phyloP scores from a whole-genome alignment of 2,797 vertebrate genomes.

The Spondyliosoma cantharus region DNA sequence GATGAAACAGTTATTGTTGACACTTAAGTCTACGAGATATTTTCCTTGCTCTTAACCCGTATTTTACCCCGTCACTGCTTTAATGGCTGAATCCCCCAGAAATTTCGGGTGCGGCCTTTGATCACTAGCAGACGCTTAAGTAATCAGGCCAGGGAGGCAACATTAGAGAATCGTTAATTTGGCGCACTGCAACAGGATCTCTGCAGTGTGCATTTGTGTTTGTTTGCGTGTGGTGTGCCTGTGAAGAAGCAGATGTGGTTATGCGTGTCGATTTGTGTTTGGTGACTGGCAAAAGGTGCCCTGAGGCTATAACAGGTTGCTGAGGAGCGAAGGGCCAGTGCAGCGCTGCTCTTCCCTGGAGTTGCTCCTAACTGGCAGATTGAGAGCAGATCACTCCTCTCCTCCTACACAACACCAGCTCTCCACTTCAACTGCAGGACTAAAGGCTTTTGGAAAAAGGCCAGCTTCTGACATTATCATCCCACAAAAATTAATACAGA shows the following conservation, averaged over 20 bases:
- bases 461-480: conserved; percentile 43
- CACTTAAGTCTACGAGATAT: conserved; percentile 52
- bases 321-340: conserved; percentile 47
- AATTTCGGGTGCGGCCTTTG: conserved; percentile 66
- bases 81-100: conserved; percentile 53
- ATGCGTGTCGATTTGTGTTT: conserved; percentile 33
- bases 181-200: conserved; percentile 70
- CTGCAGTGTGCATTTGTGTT: conserved; percentile 27
- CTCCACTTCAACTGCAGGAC: conserved; percentile 53
- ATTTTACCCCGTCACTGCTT: conserved; percentile 49
- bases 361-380: conserved; percentile 71
- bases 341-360: conserved; percentile 65
- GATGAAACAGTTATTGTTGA: conserved; percentile 69
- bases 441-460: conserved; percentile 53
- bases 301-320: conserved; percentile 79
- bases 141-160: conserved; percentile 69
- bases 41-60: conserved; percentile 57
- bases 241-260: conserved; percentile 8
- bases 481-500: conserved; percentile 24
- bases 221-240: conserved; percentile 20
- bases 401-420: conserved; percentile 67
- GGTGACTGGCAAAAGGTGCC: conserved; percentile 55
- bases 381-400: conserved; percentile 66
- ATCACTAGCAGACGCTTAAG: conserved; percentile 70
- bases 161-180: conserved; percentile 64